Conservation (phyloP, 2,888 invertebrate species). For the Drosophila robusta region DNA sequence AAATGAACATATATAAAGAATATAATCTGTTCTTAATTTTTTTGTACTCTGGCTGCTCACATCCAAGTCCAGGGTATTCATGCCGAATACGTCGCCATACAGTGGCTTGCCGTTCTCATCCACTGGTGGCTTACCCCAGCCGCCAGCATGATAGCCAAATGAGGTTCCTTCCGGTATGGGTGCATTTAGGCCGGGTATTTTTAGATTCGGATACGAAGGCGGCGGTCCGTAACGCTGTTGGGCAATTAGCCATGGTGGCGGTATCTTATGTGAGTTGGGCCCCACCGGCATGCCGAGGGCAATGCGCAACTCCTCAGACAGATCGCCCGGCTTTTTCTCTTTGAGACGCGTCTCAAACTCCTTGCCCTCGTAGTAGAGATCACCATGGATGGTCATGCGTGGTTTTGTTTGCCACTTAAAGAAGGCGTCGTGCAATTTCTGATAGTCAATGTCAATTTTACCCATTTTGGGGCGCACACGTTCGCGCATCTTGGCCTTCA, state of each 20-base stretch:
- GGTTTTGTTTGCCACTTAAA: slow-evolving; percentile 99
- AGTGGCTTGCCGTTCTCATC: slow-evolving; percentile 99
- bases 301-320: slow-evolving; percentile 97
- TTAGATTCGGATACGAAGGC: slow-evolving; percentile 98
- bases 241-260: slow-evolving; percentile 95
- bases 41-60: slow-evolving; percentile 84
- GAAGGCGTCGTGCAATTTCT: slow-evolving; percentile 99
- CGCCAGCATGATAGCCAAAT: slow-evolving; percentile 99
- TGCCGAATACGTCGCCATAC: slow-evolving; percentile 99
- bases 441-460: slow-evolving; percentile 99
- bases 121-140: slow-evolving; percentile 99
- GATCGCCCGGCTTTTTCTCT: slow-evolving; percentile 99
- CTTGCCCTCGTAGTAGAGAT: slow-evolving; percentile 99
- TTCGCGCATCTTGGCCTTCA: slow-evolving; percentile 99
- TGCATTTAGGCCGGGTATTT: slow-evolving; percentile 98
- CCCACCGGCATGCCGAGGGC: slow-evolving; percentile 99
- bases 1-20: not conserved
- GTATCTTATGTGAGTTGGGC: slow-evolving; percentile 95
- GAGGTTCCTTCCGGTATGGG: slow-evolving; percentile 99
- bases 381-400: slow-evolving; percentile 99
- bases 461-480: slow-evolving; percentile 98
- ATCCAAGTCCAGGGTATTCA: slow-evolving; percentile 90
- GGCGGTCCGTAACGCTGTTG: slow-evolving; percentile 95
- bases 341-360: slow-evolving; percentile 98
- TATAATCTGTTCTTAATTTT: not conserved